Percentiles rank a stretch among this genome's conserved stretches.
Conservation (phyloP, 2,797 vertebrate genomes). For the Antrozous pallidus region DNA sequence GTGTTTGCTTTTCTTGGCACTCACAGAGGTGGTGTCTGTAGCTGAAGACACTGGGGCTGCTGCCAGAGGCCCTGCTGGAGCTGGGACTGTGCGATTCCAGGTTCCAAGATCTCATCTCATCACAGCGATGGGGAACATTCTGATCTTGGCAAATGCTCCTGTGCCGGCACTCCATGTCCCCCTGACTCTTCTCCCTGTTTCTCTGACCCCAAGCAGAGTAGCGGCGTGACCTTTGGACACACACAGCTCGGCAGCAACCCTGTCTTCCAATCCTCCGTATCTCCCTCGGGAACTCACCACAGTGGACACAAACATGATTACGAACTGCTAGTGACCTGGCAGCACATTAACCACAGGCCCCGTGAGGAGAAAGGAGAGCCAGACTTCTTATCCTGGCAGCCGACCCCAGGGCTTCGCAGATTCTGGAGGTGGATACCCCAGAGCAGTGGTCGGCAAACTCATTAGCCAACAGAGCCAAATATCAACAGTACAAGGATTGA, state of each 20-base stretch:
- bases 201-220: constrained; percentile 40
- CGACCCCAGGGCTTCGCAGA: neutral
- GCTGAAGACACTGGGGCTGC: constrained; percentile 58
- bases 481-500: too few relatives aligned
- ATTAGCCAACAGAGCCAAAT: too few relatives aligned
- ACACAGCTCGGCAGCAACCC: constrained; percentile 48
- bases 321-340: constrained; percentile 62
- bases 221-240: constrained; percentile 25
- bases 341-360: neutral
- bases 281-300: constrained; percentile 51
- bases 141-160: constrained; percentile 58
- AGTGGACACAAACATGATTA: constrained; percentile 60
- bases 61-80: constrained; percentile 75
- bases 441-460: too few relatives aligned
- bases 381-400: neutral
- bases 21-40: constrained; percentile 54
- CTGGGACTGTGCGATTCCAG: constrained; percentile 59
- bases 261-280: constrained; percentile 40
- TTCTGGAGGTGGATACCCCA: neutral
- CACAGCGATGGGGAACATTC: constrained; percentile 61
- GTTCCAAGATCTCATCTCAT: constrained; percentile 69
- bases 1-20: constrained; percentile 64
- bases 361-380: neutral
- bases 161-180: neutral
- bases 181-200: constrained; percentile 49